These are phyloP conservation scores for Forpus xanthops DNA, from an alignment of 2,797 vertebrate species.

Conservation along the genomic window DNA sequence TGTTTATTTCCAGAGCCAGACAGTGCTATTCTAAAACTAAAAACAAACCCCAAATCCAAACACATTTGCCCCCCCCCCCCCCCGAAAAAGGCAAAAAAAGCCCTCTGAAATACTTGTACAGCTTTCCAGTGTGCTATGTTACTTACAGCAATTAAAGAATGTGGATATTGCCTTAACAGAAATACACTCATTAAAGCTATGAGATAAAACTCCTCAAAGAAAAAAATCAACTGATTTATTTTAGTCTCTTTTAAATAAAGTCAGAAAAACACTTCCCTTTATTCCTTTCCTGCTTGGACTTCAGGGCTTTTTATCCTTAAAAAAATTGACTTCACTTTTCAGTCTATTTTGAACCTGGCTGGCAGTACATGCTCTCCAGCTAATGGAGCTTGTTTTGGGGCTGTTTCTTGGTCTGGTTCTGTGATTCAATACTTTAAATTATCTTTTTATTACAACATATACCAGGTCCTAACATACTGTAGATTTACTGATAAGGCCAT, in stretches of 20 bases:
- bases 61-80: neutral
- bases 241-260: neutral
- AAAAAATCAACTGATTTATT: conserved; percentile 6
- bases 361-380: neutral
- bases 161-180: conserved; percentile 15
- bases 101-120: conserved; percentile 4
- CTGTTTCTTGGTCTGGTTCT: conserved; percentile 63
- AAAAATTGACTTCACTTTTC: neutral
- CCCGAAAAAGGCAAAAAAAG: neutral
- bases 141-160: conserved; percentile 32
- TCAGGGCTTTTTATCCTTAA: neutral
- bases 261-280: neutral
- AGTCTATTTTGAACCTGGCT: conserved; percentile 6
- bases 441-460: conserved; percentile 73
- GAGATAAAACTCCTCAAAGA: conserved; percentile 48
- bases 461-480: conserved; percentile 60
- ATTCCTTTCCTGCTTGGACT: conserved; percentile 6
- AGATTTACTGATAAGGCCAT: conserved; percentile 76
- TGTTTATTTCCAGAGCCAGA: conserved; percentile 53
- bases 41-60: neutral
- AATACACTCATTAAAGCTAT: neutral
- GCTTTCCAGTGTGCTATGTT: conserved; percentile 11
- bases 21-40: conserved; percentile 27
- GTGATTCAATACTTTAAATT: conserved; percentile 76
- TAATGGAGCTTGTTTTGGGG: conserved; percentile 36